Conservation (phyloP, 2,113 vertebrate genomes). For the Pan paniscus region DNA sequence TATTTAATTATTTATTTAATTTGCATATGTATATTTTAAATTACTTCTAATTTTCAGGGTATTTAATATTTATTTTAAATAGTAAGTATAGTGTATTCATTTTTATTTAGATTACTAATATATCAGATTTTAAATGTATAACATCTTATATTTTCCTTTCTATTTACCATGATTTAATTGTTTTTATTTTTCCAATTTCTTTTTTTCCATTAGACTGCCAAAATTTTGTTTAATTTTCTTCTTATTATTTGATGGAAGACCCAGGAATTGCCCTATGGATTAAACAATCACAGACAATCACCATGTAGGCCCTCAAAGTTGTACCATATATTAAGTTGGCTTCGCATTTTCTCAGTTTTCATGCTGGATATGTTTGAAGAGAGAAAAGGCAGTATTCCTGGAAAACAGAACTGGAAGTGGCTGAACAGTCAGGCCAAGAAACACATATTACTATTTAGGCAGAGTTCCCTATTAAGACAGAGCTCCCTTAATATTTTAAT, state of each 20-base stretch:
- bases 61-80: not conserved
- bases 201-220: not conserved
- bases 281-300: not conserved
- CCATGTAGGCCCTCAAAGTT: not conserved
- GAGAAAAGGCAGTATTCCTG: not conserved
- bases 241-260: not conserved
- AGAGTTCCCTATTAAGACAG: not conserved
- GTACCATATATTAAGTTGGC: not conserved
- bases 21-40: not conserved
- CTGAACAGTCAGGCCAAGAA: not conserved
- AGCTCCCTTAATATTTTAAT: not conserved
- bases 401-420: not conserved
- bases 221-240: not conserved
- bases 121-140: not conserved
- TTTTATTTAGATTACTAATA: not conserved
- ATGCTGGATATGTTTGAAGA: not conserved
- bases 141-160: not conserved
- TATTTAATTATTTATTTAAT: not conserved
- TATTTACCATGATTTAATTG: not conserved
- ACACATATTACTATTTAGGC: too few relatives aligned
- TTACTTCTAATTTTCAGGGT: not conserved
- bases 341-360: not conserved
- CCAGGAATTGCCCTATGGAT: not conserved
- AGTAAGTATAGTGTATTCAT: not conserved
- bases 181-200: too few relatives aligned